These are phyloP conservation scores for Pagetopsis macropterus DNA, from an alignment of 2,797 vertebrate genomes.

Conservation along the genomic window DNA sequence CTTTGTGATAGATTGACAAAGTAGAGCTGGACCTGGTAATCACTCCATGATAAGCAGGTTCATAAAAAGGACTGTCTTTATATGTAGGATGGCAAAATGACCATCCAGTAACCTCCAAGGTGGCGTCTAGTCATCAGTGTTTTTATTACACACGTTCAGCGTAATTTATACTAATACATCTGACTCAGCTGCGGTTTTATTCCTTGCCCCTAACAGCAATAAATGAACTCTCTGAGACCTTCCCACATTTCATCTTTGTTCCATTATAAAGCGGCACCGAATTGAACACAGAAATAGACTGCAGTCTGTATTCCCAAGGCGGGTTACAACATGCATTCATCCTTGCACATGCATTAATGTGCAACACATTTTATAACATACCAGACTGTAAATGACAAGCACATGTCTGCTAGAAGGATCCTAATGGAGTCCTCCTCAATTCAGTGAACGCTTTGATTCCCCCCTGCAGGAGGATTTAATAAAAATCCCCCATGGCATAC, in stretches of 20 bases:
- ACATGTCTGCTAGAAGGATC: slow-evolving; percentile 67
- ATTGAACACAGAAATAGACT: slow-evolving; percentile 66
- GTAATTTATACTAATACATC: slow-evolving; percentile 28
- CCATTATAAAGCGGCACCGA: slow-evolving; percentile 50
- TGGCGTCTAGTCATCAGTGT: slow-evolving; percentile 7
- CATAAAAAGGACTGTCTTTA: neutral
- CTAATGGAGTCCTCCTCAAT: slow-evolving; percentile 60
- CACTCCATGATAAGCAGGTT: neutral
- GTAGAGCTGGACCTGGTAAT: neutral
- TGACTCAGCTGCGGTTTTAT: slow-evolving; percentile 23
- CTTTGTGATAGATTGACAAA: neutral
- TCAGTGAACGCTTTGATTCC: slow-evolving; percentile 62
- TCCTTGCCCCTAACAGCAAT: slow-evolving; percentile 24
- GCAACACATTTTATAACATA: slow-evolving; percentile 77
- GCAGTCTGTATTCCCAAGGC: slow-evolving; percentile 67
- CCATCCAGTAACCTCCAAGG: slow-evolving; percentile 11
- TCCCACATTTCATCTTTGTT: slow-evolving; percentile 52
- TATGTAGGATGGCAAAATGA: slow-evolving; percentile 16
- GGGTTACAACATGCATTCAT: slow-evolving; percentile 76
- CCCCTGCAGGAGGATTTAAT: slow-evolving; percentile 23
- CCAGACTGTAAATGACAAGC: slow-evolving; percentile 75
- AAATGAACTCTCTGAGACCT: slow-evolving; percentile 62
- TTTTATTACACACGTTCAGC: slow-evolving; percentile 27
- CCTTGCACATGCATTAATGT: slow-evolving; percentile 69
- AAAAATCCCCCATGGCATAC: slow-evolving; percentile 3